Evolutionary conservation across 2,113 vertebrate species (phyloP), one percentile per base, ranked within the genome.

Genomic region (Dunckerocampus dactyliophorus): DNA sequence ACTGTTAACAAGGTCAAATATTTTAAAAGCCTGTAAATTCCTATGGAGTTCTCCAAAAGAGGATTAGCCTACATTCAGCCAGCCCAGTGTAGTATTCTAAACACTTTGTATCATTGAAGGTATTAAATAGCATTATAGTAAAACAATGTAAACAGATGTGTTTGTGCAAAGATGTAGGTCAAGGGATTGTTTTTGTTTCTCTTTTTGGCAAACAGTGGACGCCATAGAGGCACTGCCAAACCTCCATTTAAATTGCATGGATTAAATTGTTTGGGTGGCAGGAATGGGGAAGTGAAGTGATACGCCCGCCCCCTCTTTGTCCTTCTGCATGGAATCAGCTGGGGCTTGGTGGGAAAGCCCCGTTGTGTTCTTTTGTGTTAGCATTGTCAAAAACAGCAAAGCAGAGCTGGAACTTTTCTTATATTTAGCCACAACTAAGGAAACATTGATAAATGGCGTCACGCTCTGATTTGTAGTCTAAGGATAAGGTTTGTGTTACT

Each of bases 1-100:
- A 50, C 63, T 63, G 76, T 82, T 71, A 77, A 48, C 11, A 70
- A 79, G 75, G 72, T 72, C 69, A 71, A 71, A 79, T 67, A 59
- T 77, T 75, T 59, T 76, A 48, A 85, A 87, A 83, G 71, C 75
- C 57, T 71, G 10, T 83, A 77, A 83, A 88, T 81, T 85, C 81
- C 69, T 76, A 47, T 80, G 37, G 64, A 78, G 66, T 63, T 75
- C 45, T 50, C 48, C 21, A 49, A 75, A 76, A 80, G 83, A 80
- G 69, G 87, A 87, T 86, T 87, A 84, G 79, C 74, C 75, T 81
- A 81, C 78, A 76, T 87, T 79, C 63, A 47, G 24, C 31, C 46
- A 47, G 16, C 17, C 65, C 46, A 47, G 22, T 28, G 65, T 65
- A 56, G 63, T 50, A 69, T 65, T 45, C 42, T 59, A 67, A 76